A percentile compares a stretch with the other conserved stretches of the same genome.
Conservation (phyloP, 2,888 invertebrate genomes). For the Chaetogeoica ovagalla region DNA sequence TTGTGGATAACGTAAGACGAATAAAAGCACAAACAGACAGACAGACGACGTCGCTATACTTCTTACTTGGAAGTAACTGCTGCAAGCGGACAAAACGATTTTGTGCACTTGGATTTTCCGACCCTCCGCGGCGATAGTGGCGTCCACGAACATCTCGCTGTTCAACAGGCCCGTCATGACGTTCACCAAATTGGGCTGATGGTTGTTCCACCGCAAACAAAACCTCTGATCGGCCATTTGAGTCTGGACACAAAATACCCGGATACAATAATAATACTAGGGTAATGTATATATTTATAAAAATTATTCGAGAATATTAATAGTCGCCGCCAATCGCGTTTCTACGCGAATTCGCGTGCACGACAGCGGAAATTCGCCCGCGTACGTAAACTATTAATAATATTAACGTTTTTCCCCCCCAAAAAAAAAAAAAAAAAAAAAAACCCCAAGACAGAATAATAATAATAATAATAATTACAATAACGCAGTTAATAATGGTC, state of each 20-base stretch:
- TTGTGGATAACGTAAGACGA: too few relatives aligned
- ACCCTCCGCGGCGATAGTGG: slow-evolving; percentile 88
- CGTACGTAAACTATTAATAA: neutral
- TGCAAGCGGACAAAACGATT: slow-evolving; percentile 86
- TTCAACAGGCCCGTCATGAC: slow-evolving; percentile 82
- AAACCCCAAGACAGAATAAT: neutral
- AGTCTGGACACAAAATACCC: slow-evolving; percentile 12
- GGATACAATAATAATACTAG: neutral
- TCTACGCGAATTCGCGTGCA: too few relatives aligned
- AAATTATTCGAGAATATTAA: neutral
- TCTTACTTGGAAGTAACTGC: slow-evolving; percentile 85
- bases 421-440: too few relatives aligned
- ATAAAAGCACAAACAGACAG: too few relatives aligned
- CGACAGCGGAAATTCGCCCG: neutral
- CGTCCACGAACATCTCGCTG: slow-evolving; percentile 84
- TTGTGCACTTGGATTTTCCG: slow-evolving; percentile 86
- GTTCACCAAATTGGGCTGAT: slow-evolving; percentile 89
- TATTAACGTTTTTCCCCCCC: neutral
- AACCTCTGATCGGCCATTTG: slow-evolving; percentile 74
- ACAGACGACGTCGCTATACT: too few relatives aligned
- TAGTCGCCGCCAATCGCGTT: too few relatives aligned
- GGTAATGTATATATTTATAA: too few relatives aligned
- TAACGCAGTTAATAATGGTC: neutral
- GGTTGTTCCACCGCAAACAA: slow-evolving; percentile 88
- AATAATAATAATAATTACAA: too few relatives aligned